phyloP scores from a whole-genome alignment of 2,797 vertebrate species.

The Betta splendens region DNA sequence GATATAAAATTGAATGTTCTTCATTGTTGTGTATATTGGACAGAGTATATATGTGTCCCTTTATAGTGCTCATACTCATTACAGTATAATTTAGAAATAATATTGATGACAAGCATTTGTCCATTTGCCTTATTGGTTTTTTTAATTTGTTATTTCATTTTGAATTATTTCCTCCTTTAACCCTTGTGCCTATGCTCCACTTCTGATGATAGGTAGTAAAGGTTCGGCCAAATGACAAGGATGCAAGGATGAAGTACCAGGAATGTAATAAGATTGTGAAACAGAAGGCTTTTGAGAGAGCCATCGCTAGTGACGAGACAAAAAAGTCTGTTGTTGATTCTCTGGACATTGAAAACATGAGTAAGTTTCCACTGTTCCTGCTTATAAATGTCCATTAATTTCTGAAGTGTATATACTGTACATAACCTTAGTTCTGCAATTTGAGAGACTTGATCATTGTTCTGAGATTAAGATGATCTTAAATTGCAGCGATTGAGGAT shows the following conservation, averaged over 20 bases:
- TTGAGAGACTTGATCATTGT: too few relatives aligned
- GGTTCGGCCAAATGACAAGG: constrained; percentile 93
- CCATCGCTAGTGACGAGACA: constrained; percentile 91
- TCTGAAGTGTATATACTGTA: not conserved
- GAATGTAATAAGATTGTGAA: constrained; percentile 95
- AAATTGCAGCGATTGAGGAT: constrained; percentile 88
- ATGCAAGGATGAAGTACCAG: constrained; percentile 94
- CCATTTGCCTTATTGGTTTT: too few relatives aligned
- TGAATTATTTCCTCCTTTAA: too few relatives aligned
- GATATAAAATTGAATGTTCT: too few relatives aligned
- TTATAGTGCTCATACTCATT: too few relatives aligned
- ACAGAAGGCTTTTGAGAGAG: constrained; percentile 94
- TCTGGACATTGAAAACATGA: constrained; percentile 95
- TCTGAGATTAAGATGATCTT: constrained; percentile 13
- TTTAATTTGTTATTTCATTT: too few relatives aligned
- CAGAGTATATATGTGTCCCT: too few relatives aligned
- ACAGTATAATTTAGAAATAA: too few relatives aligned
- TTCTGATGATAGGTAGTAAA: constrained; percentile 84
- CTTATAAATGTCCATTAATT: not conserved
- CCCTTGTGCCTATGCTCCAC: too few relatives aligned
- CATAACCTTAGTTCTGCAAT: too few relatives aligned
- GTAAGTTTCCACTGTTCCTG: constrained; percentile 73
- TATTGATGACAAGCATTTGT: too few relatives aligned
- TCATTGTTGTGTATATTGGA: too few relatives aligned
- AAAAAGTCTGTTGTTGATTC: constrained; percentile 93